Evolutionary conservation across 2,113 vertebrate genomes (phyloP).

Genomic region (Tachysurus vachellii): DNA sequence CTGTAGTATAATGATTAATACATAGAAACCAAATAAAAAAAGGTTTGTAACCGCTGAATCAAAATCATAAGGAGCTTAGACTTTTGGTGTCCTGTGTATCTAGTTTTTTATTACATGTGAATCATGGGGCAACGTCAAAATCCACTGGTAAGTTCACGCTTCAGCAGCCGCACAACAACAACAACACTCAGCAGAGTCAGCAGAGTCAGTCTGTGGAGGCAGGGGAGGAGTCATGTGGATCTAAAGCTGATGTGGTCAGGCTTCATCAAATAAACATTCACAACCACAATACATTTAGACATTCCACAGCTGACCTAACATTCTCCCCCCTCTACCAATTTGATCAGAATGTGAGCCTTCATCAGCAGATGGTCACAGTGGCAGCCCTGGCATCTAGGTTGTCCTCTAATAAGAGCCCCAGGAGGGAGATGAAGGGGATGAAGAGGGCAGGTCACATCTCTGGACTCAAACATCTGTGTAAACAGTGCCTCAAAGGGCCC

Average conservation of each 20-base stretch:
- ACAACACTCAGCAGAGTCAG: not conserved
- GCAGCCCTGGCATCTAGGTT: slow-evolving; percentile 56
- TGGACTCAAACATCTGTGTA: slow-evolving; percentile 74
- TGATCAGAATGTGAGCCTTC: slow-evolving; percentile 40
- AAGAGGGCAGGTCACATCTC: slow-evolving; percentile 54
- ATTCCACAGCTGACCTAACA: slow-evolving; percentile 56
- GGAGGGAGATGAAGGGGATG: slow-evolving; percentile 51
- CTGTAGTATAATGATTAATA: not conserved
- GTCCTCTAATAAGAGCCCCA: slow-evolving; percentile 53
- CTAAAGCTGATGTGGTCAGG: slow-evolving; percentile 40
- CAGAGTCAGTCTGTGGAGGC: not conserved
- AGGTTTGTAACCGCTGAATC: not conserved
- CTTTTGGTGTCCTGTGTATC: not conserved
- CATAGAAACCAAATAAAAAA: not conserved
- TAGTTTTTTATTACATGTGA: not conserved
- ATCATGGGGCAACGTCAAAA: not conserved
- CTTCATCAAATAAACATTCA: slow-evolving; percentile 52
- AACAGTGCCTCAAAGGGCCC: slow-evolving; percentile 69
- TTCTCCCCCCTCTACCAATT: slow-evolving; percentile 43
- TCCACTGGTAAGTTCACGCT: not conserved
- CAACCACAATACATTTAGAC: slow-evolving; percentile 50
- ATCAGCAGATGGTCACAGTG: slow-evolving; percentile 58
- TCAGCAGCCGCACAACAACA: not conserved
- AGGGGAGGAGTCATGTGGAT: slow-evolving; percentile 27
- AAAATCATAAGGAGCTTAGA: not conserved